Percentiles rank a stretch among this genome's conserved stretches.
Evolutionary conservation across 2,797 vertebrate species (phyloP).

Genomic region (Pterois miles): DNA sequence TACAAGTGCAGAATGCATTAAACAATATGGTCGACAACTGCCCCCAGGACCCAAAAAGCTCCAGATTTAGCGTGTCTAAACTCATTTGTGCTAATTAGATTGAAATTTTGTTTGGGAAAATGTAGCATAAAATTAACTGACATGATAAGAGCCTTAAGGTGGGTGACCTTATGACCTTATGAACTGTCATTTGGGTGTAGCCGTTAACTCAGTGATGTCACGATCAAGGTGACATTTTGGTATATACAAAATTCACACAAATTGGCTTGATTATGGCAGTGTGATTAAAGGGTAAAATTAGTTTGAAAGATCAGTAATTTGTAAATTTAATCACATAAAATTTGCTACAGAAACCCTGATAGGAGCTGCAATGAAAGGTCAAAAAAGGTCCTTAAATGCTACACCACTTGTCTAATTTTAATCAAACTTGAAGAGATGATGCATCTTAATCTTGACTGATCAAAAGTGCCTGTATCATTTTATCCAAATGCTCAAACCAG

Average conservation of each 20-base stretch:
- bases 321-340: conserved; percentile 3
- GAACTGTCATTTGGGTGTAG: background rate
- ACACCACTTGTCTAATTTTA: background rate
- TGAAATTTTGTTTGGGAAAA: background rate
- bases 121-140: background rate
- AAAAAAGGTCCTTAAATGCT: conserved; percentile 1
- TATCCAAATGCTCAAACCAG: background rate
- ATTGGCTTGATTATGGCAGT: conserved; percentile 8
- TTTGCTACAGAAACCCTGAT: conserved; percentile 3
- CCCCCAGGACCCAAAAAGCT: background rate
- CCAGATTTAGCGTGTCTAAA: background rate
- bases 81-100: background rate
- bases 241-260: conserved; percentile 28
- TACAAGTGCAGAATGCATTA: background rate
- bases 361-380: conserved; percentile 23
- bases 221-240: conserved; percentile 29
- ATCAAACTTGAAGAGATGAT: background rate
- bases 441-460: background rate
- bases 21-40: background rate
- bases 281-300: conserved; percentile 40
- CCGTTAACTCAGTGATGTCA: conserved; percentile 2
- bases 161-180: background rate
- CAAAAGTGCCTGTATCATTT: background rate
- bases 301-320: conserved; percentile 27
- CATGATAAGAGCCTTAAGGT: background rate